These are phyloP conservation scores for Patiria pectinifera DNA, from an alignment of 53 echinoderm and acorn worm genomes.

Conservation along the genomic window DNA sequence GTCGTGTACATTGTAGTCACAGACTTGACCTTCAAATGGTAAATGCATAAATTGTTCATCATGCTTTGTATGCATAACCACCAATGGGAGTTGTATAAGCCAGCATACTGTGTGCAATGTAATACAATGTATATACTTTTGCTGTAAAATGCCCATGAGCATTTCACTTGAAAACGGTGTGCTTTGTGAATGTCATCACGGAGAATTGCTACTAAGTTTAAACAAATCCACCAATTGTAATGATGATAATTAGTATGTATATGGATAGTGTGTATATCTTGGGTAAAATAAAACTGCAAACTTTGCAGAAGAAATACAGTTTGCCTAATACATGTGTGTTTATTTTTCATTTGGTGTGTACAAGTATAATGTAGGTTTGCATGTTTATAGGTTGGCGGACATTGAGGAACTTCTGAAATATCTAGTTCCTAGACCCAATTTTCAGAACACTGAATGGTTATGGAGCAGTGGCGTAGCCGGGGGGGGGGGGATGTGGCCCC, in stretches of 20 bases:
- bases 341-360: not conserved
- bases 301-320: not conserved
- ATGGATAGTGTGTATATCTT: not conserved
- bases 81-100: no score
- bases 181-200: no score
- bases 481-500: no score
- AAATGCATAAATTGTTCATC: not conserved
- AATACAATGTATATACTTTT: not conserved
- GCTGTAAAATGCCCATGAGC: not conserved
- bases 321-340: not conserved
- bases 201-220: no score
- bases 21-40: no score
- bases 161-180: not conserved
- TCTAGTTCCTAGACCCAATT: no score
- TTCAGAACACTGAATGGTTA: no score
- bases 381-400: no score
- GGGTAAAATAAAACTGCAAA: not conserved
- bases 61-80: not conserved
- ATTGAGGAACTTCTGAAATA: no score
- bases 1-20: no score
- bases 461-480: no score
- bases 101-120: not conserved
- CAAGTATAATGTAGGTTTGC: no score
- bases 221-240: not conserved
- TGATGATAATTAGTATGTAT: not conserved